These are phyloP conservation scores for Tylochromis polylepis DNA, from an alignment of 2,113 vertebrate species.

Conservation along the genomic window DNA sequence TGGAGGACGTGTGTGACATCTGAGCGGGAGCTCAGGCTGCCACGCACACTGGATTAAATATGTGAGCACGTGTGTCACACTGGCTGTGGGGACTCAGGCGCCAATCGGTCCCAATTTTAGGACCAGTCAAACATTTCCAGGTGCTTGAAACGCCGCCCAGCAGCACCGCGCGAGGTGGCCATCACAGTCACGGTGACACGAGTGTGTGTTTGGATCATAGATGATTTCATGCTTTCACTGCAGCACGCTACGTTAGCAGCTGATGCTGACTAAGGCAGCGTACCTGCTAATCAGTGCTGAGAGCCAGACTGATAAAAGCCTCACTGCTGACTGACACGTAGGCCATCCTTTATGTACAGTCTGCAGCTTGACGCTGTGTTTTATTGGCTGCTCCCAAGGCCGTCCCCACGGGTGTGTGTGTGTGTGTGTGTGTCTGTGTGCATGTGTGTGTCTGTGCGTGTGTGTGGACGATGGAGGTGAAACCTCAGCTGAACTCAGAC, in stretches of 20 bases:
- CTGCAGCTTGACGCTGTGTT: not conserved
- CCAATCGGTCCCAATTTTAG: not conserved
- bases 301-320: not conserved
- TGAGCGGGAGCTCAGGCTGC: not conserved
- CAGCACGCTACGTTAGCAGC: not conserved
- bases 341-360: not conserved
- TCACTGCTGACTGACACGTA: not conserved
- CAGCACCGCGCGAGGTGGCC: not conserved
- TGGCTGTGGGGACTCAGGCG: not conserved
- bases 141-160: rapidly evolving
- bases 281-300: not conserved
- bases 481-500: not conserved
- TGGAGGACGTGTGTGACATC: not conserved
- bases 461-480: not conserved
- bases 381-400: not conserved
- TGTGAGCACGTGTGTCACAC: rapidly evolving
- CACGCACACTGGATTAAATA: rapidly evolving
- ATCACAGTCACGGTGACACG: not conserved
- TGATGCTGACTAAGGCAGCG: not conserved
- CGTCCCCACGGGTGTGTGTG: not conserved
- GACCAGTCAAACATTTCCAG: not conserved
- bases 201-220: not conserved
- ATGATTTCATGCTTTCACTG: not conserved
- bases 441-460: rapidly evolving
- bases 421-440: not conserved